Evolutionary conservation across 2,888 invertebrate species (phyloP).

Genomic region (Diabrotica balteata): DNA sequence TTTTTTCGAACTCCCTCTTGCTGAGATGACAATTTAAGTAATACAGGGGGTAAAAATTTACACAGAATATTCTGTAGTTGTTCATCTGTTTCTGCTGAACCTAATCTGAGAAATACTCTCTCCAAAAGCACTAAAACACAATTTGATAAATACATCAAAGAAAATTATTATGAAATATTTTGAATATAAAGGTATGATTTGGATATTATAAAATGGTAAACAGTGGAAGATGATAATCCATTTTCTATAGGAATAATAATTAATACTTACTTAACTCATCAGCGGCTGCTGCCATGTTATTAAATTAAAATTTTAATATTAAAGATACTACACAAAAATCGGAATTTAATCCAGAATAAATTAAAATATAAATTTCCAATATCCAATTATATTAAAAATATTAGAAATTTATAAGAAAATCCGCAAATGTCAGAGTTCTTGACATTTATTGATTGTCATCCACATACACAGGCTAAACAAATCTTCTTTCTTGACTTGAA

Average conservation of each 20-base stretch:
- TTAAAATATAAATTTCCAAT: background rate
- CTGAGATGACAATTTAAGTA: constrained; percentile 87
- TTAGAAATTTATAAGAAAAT: constrained; percentile 4
- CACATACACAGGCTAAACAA: too few relatives aligned
- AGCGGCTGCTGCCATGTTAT: constrained; percentile 27
- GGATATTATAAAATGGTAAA: too few relatives aligned
- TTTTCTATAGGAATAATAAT: background rate
- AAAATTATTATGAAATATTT: too few relatives aligned
- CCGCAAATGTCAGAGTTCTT: background rate
- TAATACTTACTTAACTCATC: constrained; percentile 32
- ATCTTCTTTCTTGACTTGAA: too few relatives aligned
- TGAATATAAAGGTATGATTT: too few relatives aligned
- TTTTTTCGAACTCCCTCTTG: constrained; percentile 79
- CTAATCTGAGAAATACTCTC: constrained; percentile 86
- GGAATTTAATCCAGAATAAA: too few relatives aligned
- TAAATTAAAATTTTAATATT: too few relatives aligned
- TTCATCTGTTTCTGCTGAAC: constrained; percentile 88
- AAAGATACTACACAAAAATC: too few relatives aligned
- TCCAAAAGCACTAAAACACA: constrained; percentile 78
- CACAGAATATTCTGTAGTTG: constrained; percentile 82
- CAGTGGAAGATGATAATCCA: constrained; percentile 16
- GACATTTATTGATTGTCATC: background rate
- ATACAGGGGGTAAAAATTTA: constrained; percentile 86
- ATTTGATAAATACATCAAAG: too few relatives aligned
- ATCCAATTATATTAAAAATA: background rate